Evolutionary conservation across 2,888 invertebrate genomes (phyloP).

Genomic region (Quadroppia sp.): DNA sequence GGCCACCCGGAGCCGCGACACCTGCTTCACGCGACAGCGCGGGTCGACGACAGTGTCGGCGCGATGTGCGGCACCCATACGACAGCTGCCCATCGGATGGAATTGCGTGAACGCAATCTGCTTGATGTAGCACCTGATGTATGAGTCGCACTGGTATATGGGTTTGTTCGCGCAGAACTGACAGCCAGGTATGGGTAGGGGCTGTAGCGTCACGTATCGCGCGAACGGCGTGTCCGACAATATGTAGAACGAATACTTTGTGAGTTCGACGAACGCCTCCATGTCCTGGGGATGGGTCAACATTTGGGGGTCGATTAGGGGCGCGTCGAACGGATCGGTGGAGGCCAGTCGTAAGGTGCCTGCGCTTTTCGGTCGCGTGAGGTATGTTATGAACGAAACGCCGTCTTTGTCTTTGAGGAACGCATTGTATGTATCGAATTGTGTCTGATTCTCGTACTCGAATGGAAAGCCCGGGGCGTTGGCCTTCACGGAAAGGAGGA

Average conservation of each 20-base stretch:
- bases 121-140: not conserved
- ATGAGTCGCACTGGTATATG: not conserved
- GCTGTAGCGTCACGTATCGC: not conserved
- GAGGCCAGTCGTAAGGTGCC: not conserved
- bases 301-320: not conserved
- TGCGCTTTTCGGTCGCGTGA: not conserved
- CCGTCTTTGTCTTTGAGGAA: no score
- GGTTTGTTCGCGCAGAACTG: not conserved
- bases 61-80: not conserved
- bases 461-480: no score
- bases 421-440: no score
- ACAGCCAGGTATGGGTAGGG: not conserved
- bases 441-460: no score
- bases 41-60: not conserved
- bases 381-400: no score
- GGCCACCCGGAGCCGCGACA: not conserved
- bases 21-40: not conserved
- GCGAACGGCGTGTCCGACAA: not conserved
- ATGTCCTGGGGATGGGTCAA: not conserved
- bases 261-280: not conserved
- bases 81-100: slow-evolving; percentile 1
- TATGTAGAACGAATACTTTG: not conserved
- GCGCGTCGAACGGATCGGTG: not conserved
- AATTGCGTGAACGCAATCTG: not conserved
- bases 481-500: no score